Percentiles rank a stretch among this genome's conserved stretches.
phyloP scores from a whole-genome alignment of 2,797 vertebrate genomes.

The Chaunax sp. region DNA sequence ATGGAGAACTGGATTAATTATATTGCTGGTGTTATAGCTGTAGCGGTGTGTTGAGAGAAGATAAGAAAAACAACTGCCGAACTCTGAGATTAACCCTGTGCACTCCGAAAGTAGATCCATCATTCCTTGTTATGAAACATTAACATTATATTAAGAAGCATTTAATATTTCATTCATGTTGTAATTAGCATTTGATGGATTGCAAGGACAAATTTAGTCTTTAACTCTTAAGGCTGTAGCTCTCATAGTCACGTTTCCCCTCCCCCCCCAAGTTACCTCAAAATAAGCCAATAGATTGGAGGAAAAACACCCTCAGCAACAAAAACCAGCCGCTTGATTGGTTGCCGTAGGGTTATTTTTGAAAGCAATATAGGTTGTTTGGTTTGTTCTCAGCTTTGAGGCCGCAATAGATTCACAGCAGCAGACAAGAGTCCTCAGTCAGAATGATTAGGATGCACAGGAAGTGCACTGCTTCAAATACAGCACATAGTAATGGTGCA shows the following conservation, averaged over 20 bases:
- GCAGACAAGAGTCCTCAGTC: neutral
- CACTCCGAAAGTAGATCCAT: neutral
- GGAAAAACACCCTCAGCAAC: constrained; percentile 45
- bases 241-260: constrained; percentile 1
- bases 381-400: constrained; percentile 21
- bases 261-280: constrained; percentile 31
- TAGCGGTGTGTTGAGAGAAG: constrained; percentile 46
- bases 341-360: constrained; percentile 43
- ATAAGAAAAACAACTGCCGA: constrained; percentile 49
- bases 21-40: constrained; percentile 37
- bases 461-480: neutral
- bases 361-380: constrained; percentile 31
- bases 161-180: neutral
- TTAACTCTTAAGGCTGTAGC: constrained; percentile 7
- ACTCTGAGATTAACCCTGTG: constrained; percentile 26
- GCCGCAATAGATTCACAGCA: constrained; percentile 11
- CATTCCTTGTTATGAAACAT: neutral
- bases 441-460: neutral
- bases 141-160: neutral
- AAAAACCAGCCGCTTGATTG: constrained; percentile 42
- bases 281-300: constrained; percentile 49
- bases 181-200: neutral
- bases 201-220: neutral
- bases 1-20: constrained; percentile 51
- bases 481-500: accelerated